Evolutionary conservation across 2,888 invertebrate genomes (phyloP), one percentile per base, ranked within the genome.

Genomic region (Linyphia triangularis): DNA sequence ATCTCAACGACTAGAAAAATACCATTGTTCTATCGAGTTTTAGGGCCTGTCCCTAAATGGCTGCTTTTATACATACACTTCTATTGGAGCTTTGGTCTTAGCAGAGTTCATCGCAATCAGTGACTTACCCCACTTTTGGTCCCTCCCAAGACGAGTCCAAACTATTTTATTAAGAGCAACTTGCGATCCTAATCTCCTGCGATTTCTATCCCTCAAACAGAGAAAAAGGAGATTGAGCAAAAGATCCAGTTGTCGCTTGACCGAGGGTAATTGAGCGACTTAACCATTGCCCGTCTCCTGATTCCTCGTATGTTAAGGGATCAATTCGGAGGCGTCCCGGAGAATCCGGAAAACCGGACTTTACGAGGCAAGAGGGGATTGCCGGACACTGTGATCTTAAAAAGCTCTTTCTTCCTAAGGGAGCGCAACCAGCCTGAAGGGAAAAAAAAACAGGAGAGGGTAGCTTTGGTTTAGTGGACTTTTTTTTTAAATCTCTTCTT

Each of bases 121-220:
- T n/a, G n/a, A n/a, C n/a, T n/a, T n/a, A n/a, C n/a, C n/a, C n/a
- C n/a, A n/a, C n/a, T n/a, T n/a, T n/a, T n/a, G n/a, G n/a, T n/a
- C n/a, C n/a, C n/a, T n/a, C n/a, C n/a, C n/a, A n/a, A n/a, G n/a
- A n/a, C n/a, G n/a, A n/a, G n/a, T n/a, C n/a, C 28, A 26, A 61
- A 82, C 82, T 72, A 72, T 82, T 82, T 82, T 82, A 82, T 82
- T 82, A 72, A 59, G 40, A 63, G 33, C 82, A 72, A 82, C 82
- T 72, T 40, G n/a, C 13, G 61, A 72, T 82, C 81, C 33, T 84
- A 84, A 84, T 84, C 83, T 75, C 19, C 9, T n/a, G 33, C 6
- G 61, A 69, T 70, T 81, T 81, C 70, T 81, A 81, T 70, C 24
- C 77, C 69, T n/a, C 37, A 24, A 9, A 7, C 37, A 43, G 33